Evolutionary conservation across 2,113 vertebrate species (phyloP), one percentile per base, ranked within the genome.

Genomic region (Diadophis punctatus): DNA sequence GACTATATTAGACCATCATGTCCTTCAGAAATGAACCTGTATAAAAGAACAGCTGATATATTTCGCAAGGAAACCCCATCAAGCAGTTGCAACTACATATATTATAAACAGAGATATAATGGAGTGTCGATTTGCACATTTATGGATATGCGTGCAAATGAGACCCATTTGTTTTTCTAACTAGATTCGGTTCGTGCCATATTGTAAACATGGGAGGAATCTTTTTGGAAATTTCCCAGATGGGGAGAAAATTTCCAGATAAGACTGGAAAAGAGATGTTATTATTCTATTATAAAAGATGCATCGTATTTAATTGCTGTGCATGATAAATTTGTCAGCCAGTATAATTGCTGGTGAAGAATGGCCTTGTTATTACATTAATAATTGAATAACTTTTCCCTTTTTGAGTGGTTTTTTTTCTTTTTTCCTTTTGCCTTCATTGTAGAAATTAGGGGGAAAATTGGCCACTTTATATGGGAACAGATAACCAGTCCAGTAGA

Each of bases 391-490:
- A 14, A n/a, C 7, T n/a, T 9, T 51, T 51, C 25, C 2, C 16
- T n/a, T 46, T 12, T 49, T 86, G 85, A 48, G 48, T 49, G 85
- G 84, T 86, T 80, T n/a, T 60, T 60, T 74, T 25, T 58, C 22
- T 58, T 0, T 0, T 3, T 53, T 74, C 63, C 94, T 91, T 93
- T 91, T 93, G 30, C 87, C 2, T 87, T 94, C 63, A 7, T 9
- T 48, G 95, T 96, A 98, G 98, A 97, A 96, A 98, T 98, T 97
- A 97, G 96, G 94, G 95, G 89, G 91, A 95, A 96, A 95, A 97
- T 97, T 8, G 98, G 98, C 49, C 80, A 1, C 39, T 98, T 98
- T 93, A 97, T 98, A 23, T 98, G 98, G 98, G 98, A 98, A 95
- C 97, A 96, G 93, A 86, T 80, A 0, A 94, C 93, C 22, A 5